Evolutionary conservation across 1,140 invertebrate genomes (phyloP).

Genomic region (Heliothis virescens): DNA sequence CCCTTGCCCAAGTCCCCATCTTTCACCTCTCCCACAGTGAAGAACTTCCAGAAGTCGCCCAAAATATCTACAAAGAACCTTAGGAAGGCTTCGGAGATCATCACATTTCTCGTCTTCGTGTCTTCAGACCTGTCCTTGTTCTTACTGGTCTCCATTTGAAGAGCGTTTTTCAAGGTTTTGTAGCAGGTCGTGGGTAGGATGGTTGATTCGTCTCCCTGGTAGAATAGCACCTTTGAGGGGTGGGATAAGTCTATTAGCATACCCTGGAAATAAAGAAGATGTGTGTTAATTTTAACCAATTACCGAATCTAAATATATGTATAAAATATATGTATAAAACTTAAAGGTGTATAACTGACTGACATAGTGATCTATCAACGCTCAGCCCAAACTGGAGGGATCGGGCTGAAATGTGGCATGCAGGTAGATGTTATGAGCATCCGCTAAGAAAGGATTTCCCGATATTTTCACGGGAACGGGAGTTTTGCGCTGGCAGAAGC

Average conservation of each 20-base stretch:
- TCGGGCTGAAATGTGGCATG: no score
- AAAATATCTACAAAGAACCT: conserved; percentile 90
- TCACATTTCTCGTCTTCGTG: conserved; percentile 87
- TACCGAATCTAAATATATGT: no score
- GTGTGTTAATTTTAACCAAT: not conserved
- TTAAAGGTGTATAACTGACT: no score
- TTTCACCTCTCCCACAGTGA: conserved; percentile 64
- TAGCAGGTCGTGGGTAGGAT: conserved; percentile 89
- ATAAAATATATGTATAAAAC: no score
- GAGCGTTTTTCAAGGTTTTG: conserved; percentile 88
- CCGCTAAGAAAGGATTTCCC: no score
- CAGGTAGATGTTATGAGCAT: no score
- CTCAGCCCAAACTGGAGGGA: no score
- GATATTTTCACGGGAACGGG: no score
- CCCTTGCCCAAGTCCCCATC: conserved; percentile 72
- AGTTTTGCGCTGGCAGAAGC: no score
- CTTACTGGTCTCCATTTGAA: conserved; percentile 87
- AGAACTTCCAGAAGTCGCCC: conserved; percentile 87
- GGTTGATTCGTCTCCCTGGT: conserved; percentile 89
- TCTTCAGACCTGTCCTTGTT: conserved; percentile 70
- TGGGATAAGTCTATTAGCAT: conserved; percentile 80
- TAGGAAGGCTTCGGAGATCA: conserved; percentile 90
- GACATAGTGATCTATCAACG: no score
- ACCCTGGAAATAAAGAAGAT: conserved; percentile 67
- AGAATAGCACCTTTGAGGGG: conserved; percentile 73